phyloP scores from a whole-genome alignment of 2,113 vertebrate species.

The Chelonoidis abingdonii region DNA sequence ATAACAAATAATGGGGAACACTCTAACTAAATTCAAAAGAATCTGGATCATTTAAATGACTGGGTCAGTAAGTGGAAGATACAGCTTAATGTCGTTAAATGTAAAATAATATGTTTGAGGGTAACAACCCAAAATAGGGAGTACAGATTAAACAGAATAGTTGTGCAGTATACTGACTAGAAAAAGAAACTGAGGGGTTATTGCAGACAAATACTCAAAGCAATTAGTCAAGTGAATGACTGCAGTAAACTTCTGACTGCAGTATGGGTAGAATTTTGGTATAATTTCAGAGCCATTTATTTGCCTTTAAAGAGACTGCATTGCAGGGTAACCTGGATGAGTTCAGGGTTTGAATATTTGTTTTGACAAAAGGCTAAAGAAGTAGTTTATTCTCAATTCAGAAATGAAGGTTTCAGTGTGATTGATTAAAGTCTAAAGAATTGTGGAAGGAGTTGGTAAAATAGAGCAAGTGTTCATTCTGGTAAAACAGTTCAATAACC shows the following conservation, averaged over 20 bases:
- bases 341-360: conserved; percentile 12
- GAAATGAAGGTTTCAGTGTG: conserved; percentile 14
- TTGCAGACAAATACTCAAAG: conserved; percentile 7
- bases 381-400: conserved; percentile 20
- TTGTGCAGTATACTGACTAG: rapidly evolving
- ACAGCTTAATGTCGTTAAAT: neutral
- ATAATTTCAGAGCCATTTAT: neutral
- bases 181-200: neutral
- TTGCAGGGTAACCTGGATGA: neutral
- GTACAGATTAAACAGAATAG: neutral
- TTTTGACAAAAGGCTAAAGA: conserved; percentile 38
- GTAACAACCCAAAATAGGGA: neutral
- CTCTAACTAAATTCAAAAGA: neutral
- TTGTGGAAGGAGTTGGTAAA: conserved; percentile 51
- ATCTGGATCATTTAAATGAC: neutral
- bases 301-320: neutral
- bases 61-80: neutral
- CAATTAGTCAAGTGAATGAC: neutral
- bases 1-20: rapidly evolving
- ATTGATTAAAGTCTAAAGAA: neutral
- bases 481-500: conserved; percentile 61
- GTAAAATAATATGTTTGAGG: neutral
- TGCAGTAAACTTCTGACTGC: neutral
- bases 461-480: conserved; percentile 35
- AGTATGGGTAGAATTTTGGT: neutral